Base-by-base conservation (phyloP, 2,888 invertebrate species). In the Platycheirus albimanus region DNA sequence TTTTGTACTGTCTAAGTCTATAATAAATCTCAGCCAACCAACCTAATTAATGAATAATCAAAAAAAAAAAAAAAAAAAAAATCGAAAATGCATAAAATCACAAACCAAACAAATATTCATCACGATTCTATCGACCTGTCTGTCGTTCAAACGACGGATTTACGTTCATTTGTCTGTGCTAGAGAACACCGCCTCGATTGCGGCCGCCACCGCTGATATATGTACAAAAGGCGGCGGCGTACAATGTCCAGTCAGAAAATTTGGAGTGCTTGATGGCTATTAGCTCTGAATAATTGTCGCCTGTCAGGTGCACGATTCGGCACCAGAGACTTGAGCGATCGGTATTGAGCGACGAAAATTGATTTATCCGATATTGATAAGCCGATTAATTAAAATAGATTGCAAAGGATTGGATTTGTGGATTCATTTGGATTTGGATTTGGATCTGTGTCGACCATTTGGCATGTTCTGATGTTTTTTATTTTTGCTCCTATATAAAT, bases 341-440 rank as follows among this genome's bases (percentile, higher is more conserved):
- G 5, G 19, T 61, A 33, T 47, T 41, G 28, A 74, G 38, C 49
- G 17, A 49, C 17, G 38, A 41, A 76, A 71, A 76, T 67, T 70
- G 76, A 81, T 81, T 76, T 81, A 76, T 81, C 76, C 66, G 51
- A 70, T 56, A 64, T 56, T 70, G 75, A 75, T 80, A 70, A 81
- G 76, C 52, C 64, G 76, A 81, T 81, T 71, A 66, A 70, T 76
- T 71, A 66, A 76, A 76, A 71, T 76, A 54, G 75, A 70, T 70
- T 80, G 43, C 58, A 17, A 76, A 43, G 58, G 58, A 64, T 61
- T 24, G 38, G 47, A 71, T 28, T 61, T 63, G 54, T n/a, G n/a
- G n/a, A n/a, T n/a, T n/a, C n/a, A n/a, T n/a, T n/a, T n/a, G 38
- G 47, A 71, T 28, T 61, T 63, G 54, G 58, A 58, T 66, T 61